phyloP scores from a whole-genome alignment of 1,140 invertebrate species.

The Glomeris maerens region DNA sequence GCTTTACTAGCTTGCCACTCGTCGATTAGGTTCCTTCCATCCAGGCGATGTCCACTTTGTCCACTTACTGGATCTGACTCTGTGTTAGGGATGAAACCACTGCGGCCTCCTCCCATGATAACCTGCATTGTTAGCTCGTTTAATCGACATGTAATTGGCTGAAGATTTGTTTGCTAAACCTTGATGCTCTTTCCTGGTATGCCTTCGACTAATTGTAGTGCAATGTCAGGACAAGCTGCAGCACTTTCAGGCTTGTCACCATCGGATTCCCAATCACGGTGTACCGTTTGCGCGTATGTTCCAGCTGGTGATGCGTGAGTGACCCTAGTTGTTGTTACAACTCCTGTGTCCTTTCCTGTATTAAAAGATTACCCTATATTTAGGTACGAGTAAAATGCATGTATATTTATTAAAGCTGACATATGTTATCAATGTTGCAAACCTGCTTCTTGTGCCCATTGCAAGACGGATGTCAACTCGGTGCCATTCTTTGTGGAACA shows the following conservation, averaged over 20 bases:
- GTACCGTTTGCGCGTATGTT: constrained; percentile 21
- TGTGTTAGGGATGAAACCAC: not conserved
- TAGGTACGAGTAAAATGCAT: no score
- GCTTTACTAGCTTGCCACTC: constrained; percentile 25
- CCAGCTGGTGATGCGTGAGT: constrained; percentile 63
- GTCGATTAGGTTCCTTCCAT: constrained; percentile 21
- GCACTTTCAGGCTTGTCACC: constrained; percentile 17
- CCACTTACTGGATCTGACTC: not conserved
- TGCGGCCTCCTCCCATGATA: constrained; percentile 9
- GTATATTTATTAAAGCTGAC: no score
- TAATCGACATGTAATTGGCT: no score
- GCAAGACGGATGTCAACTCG: constrained; percentile 21
- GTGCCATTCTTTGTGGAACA: constrained; percentile 37
- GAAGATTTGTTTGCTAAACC: constrained; percentile 15
- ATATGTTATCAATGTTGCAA: no score
- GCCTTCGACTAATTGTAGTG: constrained; percentile 26
- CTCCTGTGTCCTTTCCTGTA: constrained; percentile 33
- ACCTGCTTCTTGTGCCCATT: constrained; percentile 46
- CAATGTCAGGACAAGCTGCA: constrained; percentile 28
- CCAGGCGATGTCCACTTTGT: constrained; percentile 14
- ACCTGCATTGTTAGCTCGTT: no score
- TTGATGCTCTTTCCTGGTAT: constrained; percentile 27
- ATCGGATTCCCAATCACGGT: constrained; percentile 25
- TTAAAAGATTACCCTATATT: no score
- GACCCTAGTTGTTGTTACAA: constrained; percentile 62